Conservation (phyloP, 2,888 invertebrate genomes). For the Drosophila macrospina region DNA sequence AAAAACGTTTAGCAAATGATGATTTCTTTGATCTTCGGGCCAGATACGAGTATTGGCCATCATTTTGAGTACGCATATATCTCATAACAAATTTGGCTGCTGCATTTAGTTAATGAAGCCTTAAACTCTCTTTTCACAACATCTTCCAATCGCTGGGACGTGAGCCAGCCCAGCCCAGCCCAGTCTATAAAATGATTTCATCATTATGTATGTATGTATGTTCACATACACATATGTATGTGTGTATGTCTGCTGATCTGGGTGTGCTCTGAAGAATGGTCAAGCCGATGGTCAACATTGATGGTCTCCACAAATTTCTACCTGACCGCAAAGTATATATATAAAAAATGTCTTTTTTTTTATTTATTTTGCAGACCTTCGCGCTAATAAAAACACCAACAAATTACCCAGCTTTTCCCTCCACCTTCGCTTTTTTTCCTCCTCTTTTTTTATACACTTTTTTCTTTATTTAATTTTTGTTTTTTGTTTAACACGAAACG, state of each 20-base stretch:
- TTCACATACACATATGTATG: no score
- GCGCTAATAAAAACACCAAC: conserved; percentile 67
- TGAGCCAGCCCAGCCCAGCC: conserved; percentile 38
- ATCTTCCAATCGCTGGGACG: conserved; percentile 45
- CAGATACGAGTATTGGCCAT: conserved; percentile 49
- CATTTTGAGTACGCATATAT: conserved; percentile 22
- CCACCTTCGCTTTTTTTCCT: conserved; percentile 4
- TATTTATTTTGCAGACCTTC: conserved; percentile 71
- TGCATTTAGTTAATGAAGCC: conserved; percentile 75
- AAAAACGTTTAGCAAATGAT: conserved; percentile 76
- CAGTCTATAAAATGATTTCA: conserved; percentile 26
- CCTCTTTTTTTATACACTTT: conserved; percentile 7
- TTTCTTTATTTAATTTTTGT: conserved; percentile 3
- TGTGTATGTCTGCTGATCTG: conserved; percentile 28
- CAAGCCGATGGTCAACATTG: conserved; percentile 51
- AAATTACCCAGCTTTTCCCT: conserved; percentile 48
- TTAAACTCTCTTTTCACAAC: conserved; percentile 67
- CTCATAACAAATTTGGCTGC: conserved; percentile 47
- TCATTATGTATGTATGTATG: conserved; percentile 9
- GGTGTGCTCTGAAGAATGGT: conserved; percentile 72
- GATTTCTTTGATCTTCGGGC: conserved; percentile 61
- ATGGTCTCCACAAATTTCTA: conserved; percentile 61
- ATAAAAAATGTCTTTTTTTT: background rate
- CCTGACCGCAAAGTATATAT: conserved; percentile 43
- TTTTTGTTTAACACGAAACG: conserved; percentile 69